Conservation (phyloP, 2,113 vertebrate species). For the Tachycineta bicolor region DNA sequence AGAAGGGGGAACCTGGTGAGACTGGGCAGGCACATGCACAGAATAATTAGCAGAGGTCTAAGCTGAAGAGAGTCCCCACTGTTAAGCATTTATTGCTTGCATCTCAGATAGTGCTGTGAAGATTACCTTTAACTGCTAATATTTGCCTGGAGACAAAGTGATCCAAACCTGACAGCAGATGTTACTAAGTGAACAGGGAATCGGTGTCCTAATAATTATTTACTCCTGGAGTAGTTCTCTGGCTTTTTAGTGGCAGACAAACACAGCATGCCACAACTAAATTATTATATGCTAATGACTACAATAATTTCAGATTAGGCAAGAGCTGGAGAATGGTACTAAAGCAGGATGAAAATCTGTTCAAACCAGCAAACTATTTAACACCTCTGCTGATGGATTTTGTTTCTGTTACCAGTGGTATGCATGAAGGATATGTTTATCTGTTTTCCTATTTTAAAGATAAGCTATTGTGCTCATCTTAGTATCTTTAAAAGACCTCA, state of each 20-base stretch:
- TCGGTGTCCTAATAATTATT: neutral
- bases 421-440: constrained; percentile 12
- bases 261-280: neutral
- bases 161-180: neutral
- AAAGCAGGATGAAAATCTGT: neutral
- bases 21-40: neutral
- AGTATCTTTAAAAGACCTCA: neutral
- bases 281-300: neutral
- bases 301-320: constrained; percentile 10
- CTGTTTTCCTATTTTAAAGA: neutral
- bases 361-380: neutral
- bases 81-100: neutral
- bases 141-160: constrained; percentile 13
- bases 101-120: neutral
- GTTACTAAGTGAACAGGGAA: neutral
- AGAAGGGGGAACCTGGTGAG: neutral
- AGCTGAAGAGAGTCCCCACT: neutral
- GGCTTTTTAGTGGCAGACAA: neutral
- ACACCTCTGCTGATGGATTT: neutral
- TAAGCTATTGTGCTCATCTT: neutral
- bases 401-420: neutral
- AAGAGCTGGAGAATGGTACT: neutral
- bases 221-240: neutral
- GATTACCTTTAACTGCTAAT: neutral
- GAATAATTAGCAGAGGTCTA: constrained; percentile 23